These are phyloP conservation scores for Cetoscarus ocellatus DNA, from an alignment of 2,797 vertebrate genomes.

Conservation along the genomic window DNA sequence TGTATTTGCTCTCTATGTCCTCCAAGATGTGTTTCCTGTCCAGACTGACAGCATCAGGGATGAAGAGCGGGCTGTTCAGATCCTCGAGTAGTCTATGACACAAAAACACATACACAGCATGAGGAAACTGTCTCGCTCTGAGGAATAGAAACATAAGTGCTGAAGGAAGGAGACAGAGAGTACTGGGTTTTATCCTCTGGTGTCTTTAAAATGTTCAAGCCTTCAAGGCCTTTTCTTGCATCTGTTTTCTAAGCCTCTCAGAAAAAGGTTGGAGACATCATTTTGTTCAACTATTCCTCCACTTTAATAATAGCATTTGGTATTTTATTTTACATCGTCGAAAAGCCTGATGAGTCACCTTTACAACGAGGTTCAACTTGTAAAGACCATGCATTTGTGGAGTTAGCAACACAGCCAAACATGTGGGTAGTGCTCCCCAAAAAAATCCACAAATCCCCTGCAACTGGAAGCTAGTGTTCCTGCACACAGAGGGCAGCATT, in stretches of 20 bases:
- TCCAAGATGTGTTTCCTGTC: constrained; percentile 80
- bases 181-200: neutral
- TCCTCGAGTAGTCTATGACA: constrained; percentile 71
- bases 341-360: no score
- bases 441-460: no score
- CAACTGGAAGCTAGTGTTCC: no score
- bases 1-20: constrained; percentile 79
- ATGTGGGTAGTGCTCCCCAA: no score
- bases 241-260: neutral
- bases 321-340: no score
- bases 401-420: no score
- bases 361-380: no score
- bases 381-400: no score
- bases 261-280: no score
- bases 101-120: neutral
- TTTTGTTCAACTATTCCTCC: no score
- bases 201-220: neutral
- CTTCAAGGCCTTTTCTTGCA: neutral
- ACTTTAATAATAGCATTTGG: no score
- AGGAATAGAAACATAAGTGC: neutral
- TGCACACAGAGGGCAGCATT: no score
- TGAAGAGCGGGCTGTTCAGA: constrained; percentile 73
- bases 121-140: neutral
- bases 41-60: constrained; percentile 66
- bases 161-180: neutral